These are phyloP conservation scores for Ichneumoninae sp. DNA, from an alignment of 2,888 invertebrate species.

Conservation along the genomic window DNA sequence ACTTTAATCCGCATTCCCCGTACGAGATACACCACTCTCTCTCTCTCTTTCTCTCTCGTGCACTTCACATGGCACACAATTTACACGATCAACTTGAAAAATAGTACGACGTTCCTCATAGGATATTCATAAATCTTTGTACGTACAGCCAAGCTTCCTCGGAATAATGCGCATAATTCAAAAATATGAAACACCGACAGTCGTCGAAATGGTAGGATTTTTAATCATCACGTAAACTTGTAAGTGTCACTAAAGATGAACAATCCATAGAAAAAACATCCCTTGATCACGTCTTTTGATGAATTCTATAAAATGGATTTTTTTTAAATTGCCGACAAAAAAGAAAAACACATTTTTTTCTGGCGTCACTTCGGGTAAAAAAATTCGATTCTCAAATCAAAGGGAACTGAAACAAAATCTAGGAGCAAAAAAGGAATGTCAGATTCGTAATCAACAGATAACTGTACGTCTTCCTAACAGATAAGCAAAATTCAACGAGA, in stretches of 20 bases:
- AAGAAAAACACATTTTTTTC: too few relatives aligned
- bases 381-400: too few relatives aligned
- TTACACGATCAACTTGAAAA: conserved; percentile 40
- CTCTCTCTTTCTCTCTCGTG: not conserved
- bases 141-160: not conserved
- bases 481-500: conserved; percentile 26
- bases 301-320: too few relatives aligned
- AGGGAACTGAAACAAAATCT: too few relatives aligned
- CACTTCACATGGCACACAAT: conserved; percentile 24
- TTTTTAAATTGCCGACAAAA: too few relatives aligned
- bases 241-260: not conserved
- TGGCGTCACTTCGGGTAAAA: too few relatives aligned
- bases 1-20: conserved; percentile 45
- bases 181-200: not conserved
- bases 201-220: not conserved
- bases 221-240: not conserved
- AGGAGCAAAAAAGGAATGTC: too few relatives aligned
- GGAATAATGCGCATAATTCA: not conserved
- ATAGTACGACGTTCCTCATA: conserved; percentile 39
- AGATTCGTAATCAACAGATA: too few relatives aligned
- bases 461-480: not conserved
- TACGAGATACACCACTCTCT: conserved; percentile 19
- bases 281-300: too few relatives aligned
- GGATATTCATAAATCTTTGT: conserved; percentile 46
- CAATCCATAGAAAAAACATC: too few relatives aligned